Percentiles rank a stretch among this genome's conserved stretches.
These are phyloP conservation scores for Parauchenoglanis ngamensis DNA, from an alignment of 2,797 vertebrate species.

Conservation along the genomic window DNA sequence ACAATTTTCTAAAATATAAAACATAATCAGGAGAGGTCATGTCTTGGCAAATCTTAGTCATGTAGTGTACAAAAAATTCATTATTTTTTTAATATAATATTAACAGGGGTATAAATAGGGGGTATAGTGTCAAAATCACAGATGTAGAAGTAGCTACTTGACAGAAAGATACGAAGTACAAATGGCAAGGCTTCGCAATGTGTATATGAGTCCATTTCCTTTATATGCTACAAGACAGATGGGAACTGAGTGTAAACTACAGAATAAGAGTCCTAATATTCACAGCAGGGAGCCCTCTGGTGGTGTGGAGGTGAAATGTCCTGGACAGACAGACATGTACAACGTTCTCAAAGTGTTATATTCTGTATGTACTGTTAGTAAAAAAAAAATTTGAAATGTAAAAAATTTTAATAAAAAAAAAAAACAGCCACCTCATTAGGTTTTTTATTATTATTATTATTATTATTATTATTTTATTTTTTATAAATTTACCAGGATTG, in stretches of 20 bases:
- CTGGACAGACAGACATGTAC: neutral
- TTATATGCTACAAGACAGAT: neutral
- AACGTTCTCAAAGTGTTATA: neutral
- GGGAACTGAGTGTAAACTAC: neutral
- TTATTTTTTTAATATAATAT: neutral
- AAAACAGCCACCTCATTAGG: neutral
- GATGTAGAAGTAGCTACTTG: neutral
- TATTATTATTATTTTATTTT: neutral
- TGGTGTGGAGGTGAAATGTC: neutral
- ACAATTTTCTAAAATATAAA: too few relatives aligned
- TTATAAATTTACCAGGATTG: neutral
- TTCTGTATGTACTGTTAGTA: neutral
- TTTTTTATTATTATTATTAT: neutral
- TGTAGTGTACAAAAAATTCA: neutral
- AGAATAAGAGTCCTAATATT: neutral
- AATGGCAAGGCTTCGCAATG: neutral
- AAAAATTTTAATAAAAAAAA: neutral
- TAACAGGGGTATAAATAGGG: neutral
- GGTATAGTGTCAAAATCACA: neutral
- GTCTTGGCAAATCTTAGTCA: neutral
- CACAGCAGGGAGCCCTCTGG: neutral
- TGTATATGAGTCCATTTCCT: too few relatives aligned
- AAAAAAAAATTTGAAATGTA: neutral
- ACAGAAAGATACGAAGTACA: neutral
- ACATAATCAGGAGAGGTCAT: neutral